Base-by-base conservation (phyloP, 2,113 vertebrate genomes). In the Bombycilla garrulus region DNA sequence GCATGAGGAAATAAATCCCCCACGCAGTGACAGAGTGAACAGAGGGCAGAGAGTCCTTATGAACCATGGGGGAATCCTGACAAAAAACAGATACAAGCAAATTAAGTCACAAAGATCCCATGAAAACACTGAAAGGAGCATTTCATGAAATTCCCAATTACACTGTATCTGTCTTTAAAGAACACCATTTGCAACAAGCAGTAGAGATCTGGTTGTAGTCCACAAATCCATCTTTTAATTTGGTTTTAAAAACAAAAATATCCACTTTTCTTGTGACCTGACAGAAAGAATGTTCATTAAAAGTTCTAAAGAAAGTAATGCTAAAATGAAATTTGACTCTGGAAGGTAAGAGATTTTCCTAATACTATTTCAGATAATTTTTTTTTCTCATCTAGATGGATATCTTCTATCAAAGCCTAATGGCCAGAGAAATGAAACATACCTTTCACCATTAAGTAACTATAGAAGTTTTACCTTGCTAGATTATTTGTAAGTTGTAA, bases 401-500 rank as follows among this genome's bases (percentile, higher is more conserved):
- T 91, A 81, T 58, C 69, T 95, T 93, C 86, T 88, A 96, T 96
- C 80, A 92, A 97, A 97, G 44, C 77, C 92, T 95, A 86, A 94
- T 81, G 91, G 89, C 54, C 94, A 94, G 71, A 86, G 91, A 95
- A 88, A 96, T 92, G 85, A 80, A 96, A 95, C 60, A 35, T 96
- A 86, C 44, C 2, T 94, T 88, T 96, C 93, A 93, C 44, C 67
- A 48, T 97, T 97, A 98, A 96, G 78, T 96, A 97, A 96, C 86
- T 67, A 38, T 31, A 81, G 91, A 92, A 95, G 80, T 97, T 97
- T 96, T 97, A 93, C 96, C 91, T 93, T 67, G 12, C 57, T 94
- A 93, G 89, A 97, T 97, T 96, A 97, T 97, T 98, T 92, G 58
- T 88, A 81, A 88, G 76, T 64, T 95, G 92, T 96, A 98, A 97